These are phyloP conservation scores for Acomys russatus DNA, from an alignment of 2,797 vertebrate species.

Conservation along the genomic window DNA sequence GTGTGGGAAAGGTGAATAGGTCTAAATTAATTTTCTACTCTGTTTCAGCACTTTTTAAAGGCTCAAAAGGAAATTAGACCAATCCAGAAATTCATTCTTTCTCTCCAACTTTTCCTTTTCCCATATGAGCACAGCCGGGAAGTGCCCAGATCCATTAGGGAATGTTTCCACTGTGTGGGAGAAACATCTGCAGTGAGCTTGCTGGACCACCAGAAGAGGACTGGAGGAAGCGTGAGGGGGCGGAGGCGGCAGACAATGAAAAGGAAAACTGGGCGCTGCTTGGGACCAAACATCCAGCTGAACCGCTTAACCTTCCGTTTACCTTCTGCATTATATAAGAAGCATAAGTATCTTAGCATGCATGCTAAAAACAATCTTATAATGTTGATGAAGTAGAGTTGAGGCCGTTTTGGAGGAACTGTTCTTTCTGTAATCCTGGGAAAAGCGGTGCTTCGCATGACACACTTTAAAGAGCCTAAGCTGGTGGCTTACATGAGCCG, in stretches of 20 bases:
- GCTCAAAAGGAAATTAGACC: constrained; percentile 71
- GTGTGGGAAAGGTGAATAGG: constrained; percentile 75
- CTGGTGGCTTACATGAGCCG: neutral
- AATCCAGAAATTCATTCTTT: constrained; percentile 63
- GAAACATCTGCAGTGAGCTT: constrained; percentile 81
- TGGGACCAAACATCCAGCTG: neutral
- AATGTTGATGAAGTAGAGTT: constrained; percentile 32
- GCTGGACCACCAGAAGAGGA: constrained; percentile 70
- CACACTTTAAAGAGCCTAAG: neutral
- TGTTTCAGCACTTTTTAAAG: constrained; percentile 62
- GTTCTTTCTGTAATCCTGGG: neutral
- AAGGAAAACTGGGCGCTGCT: constrained; percentile 34
- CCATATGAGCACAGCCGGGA: constrained; percentile 55
- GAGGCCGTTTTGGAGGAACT: neutral
- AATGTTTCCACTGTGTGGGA: constrained; percentile 80
- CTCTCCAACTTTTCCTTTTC: constrained; percentile 77
- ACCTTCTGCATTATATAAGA: constrained; percentile 75
- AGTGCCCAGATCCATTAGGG: constrained; percentile 69
- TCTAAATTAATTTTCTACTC: constrained; percentile 65
- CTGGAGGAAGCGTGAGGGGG: neutral
- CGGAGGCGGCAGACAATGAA: constrained; percentile 56
- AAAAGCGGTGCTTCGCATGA: neutral
- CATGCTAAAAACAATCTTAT: neutral
- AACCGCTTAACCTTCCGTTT: constrained; percentile 62
- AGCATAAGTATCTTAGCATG: neutral